Conservation (phyloP, 2,113 vertebrate species). For the Syrmaticus mikado region DNA sequence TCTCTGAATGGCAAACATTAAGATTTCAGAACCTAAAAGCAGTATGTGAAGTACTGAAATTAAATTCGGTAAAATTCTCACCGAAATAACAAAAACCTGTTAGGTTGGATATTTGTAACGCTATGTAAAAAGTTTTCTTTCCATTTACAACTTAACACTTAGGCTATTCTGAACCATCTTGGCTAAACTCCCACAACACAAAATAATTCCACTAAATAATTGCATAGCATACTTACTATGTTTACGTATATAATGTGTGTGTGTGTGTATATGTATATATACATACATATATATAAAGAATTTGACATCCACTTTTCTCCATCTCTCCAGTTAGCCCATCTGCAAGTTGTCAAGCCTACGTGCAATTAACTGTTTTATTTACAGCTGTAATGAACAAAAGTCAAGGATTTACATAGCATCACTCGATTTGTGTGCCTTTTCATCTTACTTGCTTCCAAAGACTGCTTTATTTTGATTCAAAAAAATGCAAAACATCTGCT, state of each 20-base stretch:
- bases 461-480: conserved; percentile 81
- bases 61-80: neutral
- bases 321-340: conserved; percentile 82
- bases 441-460: conserved; percentile 79
- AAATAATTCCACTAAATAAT: conserved; percentile 71
- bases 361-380: conserved; percentile 85
- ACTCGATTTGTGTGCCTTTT: conserved; percentile 75
- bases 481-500: conserved; percentile 87
- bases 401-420: conserved; percentile 85
- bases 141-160: conserved; percentile 52
- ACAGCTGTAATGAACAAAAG: conserved; percentile 86
- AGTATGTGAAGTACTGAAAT: neutral
- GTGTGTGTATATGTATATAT: neutral
- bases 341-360: conserved; percentile 83
- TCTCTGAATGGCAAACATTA: neutral
- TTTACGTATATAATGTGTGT: neutral
- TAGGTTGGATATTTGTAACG: neutral
- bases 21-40: neutral
- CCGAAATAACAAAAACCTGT: neutral
- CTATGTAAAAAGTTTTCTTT: conserved; percentile 19
- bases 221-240: neutral
- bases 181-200: conserved; percentile 18
- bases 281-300: neutral
- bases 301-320: conserved; percentile 75
- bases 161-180: conserved; percentile 50